Evolutionary conservation across 1,140 invertebrate species (phyloP), one percentile per base, ranked within the genome.

Genomic region (Chelonus insularis): DNA sequence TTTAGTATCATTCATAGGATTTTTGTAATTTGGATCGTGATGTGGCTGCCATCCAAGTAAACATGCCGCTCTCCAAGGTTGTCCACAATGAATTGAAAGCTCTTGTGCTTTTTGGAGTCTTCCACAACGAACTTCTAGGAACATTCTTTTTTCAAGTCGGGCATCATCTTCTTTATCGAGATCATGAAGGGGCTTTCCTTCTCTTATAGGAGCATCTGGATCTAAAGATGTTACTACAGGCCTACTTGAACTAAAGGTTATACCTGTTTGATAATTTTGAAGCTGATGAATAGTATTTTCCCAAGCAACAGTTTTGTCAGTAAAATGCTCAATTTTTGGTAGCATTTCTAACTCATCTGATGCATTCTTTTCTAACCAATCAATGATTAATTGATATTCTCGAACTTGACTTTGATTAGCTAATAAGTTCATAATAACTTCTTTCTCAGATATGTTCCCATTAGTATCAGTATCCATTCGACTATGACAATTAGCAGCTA

Each of bases 351-450:
- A 86, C 70, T 87, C 84, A 71, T 94, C 91, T 14, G 86, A 78
- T 11, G 91, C 88, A 78, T 89, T 93, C 51, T 88, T 86, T 79
- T 98, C 95, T 25, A 98, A 75, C 95, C 95, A 97, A 77, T 97
- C 94, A 14, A 97, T 88, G 29, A 98, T 88, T 45, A 95, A 74
- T 77, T 95, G 92, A 71, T 89, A 87, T 78, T 94, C 87, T 61
- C 92, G 80, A 7, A 95, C 76, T 20, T 86, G 85, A 14, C 84
- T 75, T 71, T 94, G 88, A 64, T 80, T 82, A 69, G 85, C 86
- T 67, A 86, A 89, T 7, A 90, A 74, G 63, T 83, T 77, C 14
- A 83, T 74, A 55, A 88, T 78, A 56, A 89, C 82, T 58, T 86
- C 81, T 68, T 89, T 89, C 62, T 91, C 89, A 65, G 80, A 81